phyloP scores from a whole-genome alignment of 2,113 vertebrate species.

The Bubo blakistoni region DNA sequence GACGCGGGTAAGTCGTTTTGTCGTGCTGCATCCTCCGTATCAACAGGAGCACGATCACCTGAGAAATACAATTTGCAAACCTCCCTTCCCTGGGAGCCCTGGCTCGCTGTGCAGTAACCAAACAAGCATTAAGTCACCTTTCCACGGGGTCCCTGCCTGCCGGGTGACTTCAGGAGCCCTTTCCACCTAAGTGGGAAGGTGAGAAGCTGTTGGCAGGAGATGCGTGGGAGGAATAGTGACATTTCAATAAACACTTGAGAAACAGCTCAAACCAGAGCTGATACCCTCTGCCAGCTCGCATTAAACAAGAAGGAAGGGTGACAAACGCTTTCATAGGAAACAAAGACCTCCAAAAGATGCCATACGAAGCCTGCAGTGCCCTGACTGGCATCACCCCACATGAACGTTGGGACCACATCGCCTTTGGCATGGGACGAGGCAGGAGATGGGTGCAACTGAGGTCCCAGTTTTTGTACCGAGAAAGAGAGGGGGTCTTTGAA shows the following conservation, averaged over 20 bases:
- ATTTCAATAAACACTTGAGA: not conserved
- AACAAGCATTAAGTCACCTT: not conserved
- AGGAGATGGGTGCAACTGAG: not conserved
- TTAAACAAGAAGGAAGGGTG: not conserved
- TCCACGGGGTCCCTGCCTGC: not conserved
- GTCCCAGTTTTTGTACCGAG: not conserved
- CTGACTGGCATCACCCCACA: rapidly evolving
- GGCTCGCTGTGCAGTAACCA: not conserved
- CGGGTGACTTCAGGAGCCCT: not conserved
- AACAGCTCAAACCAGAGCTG: not conserved
- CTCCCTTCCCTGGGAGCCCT: not conserved
- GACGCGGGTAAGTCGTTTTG: rapidly evolving
- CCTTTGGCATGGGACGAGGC: rapidly evolving
- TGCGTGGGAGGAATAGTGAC: not conserved
- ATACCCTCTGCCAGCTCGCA: not conserved
- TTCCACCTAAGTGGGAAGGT: not conserved
- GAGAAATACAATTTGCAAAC: not conserved
- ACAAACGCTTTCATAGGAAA: not conserved
- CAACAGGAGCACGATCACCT: not conserved
- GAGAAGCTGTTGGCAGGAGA: not conserved
- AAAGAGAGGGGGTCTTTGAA: not conserved
- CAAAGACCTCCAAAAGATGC: not conserved
- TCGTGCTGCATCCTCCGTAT: rapidly evolving
- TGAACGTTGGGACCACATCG: rapidly evolving
- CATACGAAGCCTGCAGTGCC: rapidly evolving